Percentiles rank a stretch among this genome's conserved stretches.
Evolutionary conservation across 2,113 vertebrate genomes (phyloP).

Genomic region (Oxyura jamaicensis): DNA sequence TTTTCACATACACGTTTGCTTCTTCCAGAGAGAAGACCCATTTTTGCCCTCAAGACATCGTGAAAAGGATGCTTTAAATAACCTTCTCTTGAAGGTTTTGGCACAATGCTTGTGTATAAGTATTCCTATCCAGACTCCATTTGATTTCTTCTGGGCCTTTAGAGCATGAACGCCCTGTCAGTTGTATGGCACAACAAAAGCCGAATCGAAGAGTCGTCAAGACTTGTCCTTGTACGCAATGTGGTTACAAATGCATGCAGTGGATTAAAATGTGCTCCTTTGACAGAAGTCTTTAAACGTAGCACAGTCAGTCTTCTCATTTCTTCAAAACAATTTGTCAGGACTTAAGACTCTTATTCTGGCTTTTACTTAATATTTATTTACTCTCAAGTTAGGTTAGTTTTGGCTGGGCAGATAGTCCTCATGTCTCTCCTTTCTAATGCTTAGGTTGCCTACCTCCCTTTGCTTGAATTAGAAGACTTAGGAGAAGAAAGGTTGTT

Average conservation of each 20-base stretch:
- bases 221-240: neutral
- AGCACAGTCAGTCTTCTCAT: neutral
- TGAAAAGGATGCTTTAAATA: neutral
- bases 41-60: neutral
- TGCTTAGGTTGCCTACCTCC: neutral
- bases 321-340: neutral
- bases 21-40: neutral
- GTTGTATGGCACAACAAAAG: neutral
- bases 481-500: neutral
- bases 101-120: accelerated
- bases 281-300: neutral
- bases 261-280: neutral
- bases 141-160: slow-evolving; percentile 5
- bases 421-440: neutral
- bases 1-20: neutral
- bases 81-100: neutral
- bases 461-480: neutral
- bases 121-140: neutral
- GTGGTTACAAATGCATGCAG: neutral
- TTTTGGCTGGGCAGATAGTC: neutral
- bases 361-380: neutral
- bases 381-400: neutral
- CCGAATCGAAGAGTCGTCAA: slow-evolving; percentile 23
- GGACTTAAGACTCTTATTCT: neutral
- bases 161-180: neutral